Conservation (phyloP, 2,113 vertebrate species). For the Chionomys nivalis region DNA sequence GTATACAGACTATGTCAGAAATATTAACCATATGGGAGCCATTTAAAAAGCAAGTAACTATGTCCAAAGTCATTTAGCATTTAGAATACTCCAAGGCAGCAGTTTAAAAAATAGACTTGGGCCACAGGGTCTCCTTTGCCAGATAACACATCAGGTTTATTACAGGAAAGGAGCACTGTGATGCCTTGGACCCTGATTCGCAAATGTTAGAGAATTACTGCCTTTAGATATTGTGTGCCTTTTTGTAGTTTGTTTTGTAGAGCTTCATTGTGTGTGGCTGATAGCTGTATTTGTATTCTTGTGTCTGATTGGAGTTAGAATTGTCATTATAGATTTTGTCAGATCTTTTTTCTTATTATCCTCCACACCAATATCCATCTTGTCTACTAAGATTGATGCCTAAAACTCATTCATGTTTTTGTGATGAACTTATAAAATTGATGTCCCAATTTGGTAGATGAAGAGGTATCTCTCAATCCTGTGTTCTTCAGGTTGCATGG, state of each 20-base stretch:
- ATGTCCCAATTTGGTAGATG: background rate
- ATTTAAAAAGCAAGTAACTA: conserved; percentile 63
- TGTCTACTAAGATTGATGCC: background rate
- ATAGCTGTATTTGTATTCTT: background rate
- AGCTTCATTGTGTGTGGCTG: background rate
- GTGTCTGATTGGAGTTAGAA: background rate
- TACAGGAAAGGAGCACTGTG: conserved; percentile 14
- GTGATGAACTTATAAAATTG: conserved; percentile 25
- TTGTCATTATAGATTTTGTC: conserved; percentile 3
- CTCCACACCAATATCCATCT: background rate
- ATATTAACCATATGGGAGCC: conserved; percentile 68
- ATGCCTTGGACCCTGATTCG: conserved; percentile 32
- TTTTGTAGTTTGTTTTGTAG: conserved; percentile 5
- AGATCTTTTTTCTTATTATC: background rate
- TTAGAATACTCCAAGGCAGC: conserved; percentile 69
- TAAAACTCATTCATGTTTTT: conserved; percentile 15
- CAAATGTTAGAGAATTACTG: background rate
- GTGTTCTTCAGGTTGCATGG: accelerated
- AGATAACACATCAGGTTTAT: conserved; percentile 58
- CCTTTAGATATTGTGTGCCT: background rate
- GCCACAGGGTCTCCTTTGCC: conserved; percentile 54
- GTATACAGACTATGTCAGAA: conserved; percentile 55
- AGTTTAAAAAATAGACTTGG: conserved; percentile 70
- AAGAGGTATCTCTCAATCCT: conserved; percentile 14
- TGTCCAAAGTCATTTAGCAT: conserved; percentile 64